Percentiles rank a stretch among this genome's conserved stretches.
Evolutionary conservation across 2,888 invertebrate species (phyloP).

Genomic region (Salpingus planirostris): DNA sequence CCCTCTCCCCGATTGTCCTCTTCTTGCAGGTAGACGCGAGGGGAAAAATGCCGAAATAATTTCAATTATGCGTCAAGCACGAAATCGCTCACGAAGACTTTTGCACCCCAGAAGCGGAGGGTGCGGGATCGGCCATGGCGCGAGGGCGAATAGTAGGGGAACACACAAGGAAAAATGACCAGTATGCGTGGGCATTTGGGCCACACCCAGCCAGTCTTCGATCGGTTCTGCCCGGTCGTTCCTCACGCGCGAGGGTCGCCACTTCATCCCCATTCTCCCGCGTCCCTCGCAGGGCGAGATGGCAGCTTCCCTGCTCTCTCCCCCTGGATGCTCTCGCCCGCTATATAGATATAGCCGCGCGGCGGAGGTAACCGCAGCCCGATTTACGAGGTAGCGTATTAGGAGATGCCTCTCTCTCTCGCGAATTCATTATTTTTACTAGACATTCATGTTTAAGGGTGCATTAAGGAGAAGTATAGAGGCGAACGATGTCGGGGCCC

Average conservation of each 20-base stretch:
- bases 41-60: no score
- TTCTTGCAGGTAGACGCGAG: no score
- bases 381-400: conserved; percentile 25
- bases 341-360: neutral
- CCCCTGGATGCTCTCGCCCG: conserved; percentile 20
- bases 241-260: conserved; percentile 39
- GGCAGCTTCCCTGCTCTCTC: conserved; percentile 19
- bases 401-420: conserved; percentile 2
- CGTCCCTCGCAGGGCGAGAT: conserved; percentile 31
- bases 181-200: conserved; percentile 39
- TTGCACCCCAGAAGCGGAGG: no score
- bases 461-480: no score
- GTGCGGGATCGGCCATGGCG: no score
- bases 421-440: conserved; percentile 11
- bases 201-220: conserved; percentile 40
- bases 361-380: conserved; percentile 8
- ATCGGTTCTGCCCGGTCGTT: conserved; percentile 43
- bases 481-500: no score
- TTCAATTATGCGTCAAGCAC: no score
- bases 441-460: no score
- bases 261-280: conserved; percentile 24
- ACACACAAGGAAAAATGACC: conserved; percentile 24
- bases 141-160: no score
- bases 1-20: no score
- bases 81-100: no score